Evolutionary conservation across 2,888 invertebrate genomes (phyloP).

Genomic region (Thysanoteuthis rhombus): DNA sequence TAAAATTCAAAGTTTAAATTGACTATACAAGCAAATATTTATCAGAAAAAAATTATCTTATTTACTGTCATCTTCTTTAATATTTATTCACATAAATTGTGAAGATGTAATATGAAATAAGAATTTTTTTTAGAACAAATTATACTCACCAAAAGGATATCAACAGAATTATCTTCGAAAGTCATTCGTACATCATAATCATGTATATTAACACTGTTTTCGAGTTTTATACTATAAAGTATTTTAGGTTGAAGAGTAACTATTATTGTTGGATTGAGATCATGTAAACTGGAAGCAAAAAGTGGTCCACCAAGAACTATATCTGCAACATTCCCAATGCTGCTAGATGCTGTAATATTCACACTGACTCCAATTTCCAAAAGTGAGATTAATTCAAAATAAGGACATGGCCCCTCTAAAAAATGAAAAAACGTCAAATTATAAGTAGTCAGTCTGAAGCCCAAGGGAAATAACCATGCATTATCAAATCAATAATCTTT

Average conservation of each 20-base stretch:
- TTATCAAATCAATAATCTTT: too few relatives aligned
- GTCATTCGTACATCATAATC: neutral
- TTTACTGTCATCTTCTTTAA: neutral
- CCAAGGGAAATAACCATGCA: too few relatives aligned
- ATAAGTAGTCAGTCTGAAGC: too few relatives aligned
- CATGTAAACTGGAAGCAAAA: neutral
- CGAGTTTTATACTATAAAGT: neutral
- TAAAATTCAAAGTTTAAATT: neutral
- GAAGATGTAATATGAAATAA: neutral
- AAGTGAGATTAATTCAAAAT: neutral
- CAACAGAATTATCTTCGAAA: neutral
- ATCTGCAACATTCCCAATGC: neutral
- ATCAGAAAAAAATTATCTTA: too few relatives aligned
- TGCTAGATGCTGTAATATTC: neutral
- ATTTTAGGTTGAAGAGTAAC: neutral
- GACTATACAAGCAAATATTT: neutral
- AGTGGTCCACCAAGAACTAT: neutral
- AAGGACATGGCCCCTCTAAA: neutral
- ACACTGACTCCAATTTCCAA: neutral
- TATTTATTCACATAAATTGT: neutral
- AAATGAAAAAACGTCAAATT: neutral
- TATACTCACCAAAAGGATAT: neutral
- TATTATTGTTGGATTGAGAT: neutral
- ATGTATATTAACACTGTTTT: neutral
- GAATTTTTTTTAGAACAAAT: neutral